Percentiles rank a stretch among this genome's conserved stretches.
phyloP scores from a whole-genome alignment of 2,113 vertebrate genomes.

The Paramormyrops kingsleyae region DNA sequence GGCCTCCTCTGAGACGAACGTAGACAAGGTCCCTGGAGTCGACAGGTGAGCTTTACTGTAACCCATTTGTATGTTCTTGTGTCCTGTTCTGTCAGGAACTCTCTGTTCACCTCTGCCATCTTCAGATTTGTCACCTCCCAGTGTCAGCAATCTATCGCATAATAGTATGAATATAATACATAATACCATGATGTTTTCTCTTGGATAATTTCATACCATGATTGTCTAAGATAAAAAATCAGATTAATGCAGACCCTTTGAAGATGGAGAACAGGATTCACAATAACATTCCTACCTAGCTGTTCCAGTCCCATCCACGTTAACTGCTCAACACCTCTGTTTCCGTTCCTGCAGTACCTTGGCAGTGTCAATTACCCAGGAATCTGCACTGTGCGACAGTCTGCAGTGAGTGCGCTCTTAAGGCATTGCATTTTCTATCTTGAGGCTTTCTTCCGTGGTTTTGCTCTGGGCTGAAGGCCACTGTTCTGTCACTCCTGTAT shows the following conservation, averaged over 20 bases:
- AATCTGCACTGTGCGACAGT: constrained; percentile 47
- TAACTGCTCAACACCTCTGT: constrained; percentile 29
- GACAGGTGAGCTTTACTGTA: background rate
- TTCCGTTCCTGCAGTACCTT: constrained; percentile 49
- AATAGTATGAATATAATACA: background rate
- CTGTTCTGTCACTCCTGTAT: background rate
- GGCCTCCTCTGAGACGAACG: background rate
- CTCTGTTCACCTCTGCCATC: background rate
- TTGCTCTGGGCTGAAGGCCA: background rate
- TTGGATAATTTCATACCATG: background rate
- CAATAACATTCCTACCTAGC: background rate
- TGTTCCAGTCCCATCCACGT: background rate
- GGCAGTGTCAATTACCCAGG: constrained; percentile 34
- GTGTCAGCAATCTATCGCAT: background rate
- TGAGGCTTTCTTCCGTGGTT: background rate
- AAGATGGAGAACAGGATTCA: background rate
- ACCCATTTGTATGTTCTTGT: background rate
- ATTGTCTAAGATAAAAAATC: background rate
- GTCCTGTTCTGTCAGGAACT: no score
- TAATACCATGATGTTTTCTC: background rate
- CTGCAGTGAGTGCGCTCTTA: constrained; percentile 57
- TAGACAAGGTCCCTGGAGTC: background rate
- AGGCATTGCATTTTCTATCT: background rate
- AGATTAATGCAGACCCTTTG: background rate
- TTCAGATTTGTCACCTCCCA: background rate